A percentile compares a stretch with the other conserved stretches of the same genome.
Evolutionary conservation across 1,140 invertebrate species (phyloP).

Genomic region (Drosophila ironensis): DNA sequence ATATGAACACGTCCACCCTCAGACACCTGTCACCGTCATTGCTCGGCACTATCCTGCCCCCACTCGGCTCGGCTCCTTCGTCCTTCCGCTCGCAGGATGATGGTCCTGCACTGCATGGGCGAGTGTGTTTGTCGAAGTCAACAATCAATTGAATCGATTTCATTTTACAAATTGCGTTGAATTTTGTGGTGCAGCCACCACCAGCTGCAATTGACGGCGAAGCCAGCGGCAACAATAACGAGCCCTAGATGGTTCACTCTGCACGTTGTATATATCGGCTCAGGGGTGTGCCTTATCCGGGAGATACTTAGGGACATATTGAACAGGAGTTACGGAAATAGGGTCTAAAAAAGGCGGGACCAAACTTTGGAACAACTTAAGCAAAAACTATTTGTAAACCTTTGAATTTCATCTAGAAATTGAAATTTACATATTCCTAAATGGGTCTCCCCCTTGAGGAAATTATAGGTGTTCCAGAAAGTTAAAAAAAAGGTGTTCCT

Average conservation of each 20-base stretch:
- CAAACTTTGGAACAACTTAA: too few species aligned
- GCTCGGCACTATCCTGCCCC: conserved; percentile 43
- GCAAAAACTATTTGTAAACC: too few species aligned
- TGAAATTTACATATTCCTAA: too few species aligned
- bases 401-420: too few species aligned
- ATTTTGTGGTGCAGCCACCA: conserved; percentile 76
- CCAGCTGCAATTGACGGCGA: conserved; percentile 74
- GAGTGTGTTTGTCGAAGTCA: conserved; percentile 65
- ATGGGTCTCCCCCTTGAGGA: too few species aligned
- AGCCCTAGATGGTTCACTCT: conserved; percentile 39
- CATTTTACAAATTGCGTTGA: conserved; percentile 81
- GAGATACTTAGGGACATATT: too few species aligned
- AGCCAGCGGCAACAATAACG: conserved; percentile 75
- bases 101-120: conserved; percentile 27
- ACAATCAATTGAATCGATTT: conserved; percentile 81
- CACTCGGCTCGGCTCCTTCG: not conserved
- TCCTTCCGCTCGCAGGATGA: conserved; percentile 25
- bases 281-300: not conserved
- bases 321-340: too few species aligned
- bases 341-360: too few species aligned
- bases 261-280: not conserved
- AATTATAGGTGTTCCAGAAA: too few species aligned
- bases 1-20: conserved; percentile 51
- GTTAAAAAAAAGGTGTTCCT: too few species aligned
- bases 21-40: conserved; percentile 72